phyloP scores from a whole-genome alignment of 2,797 vertebrate species.

The Sebastes matsubarae region DNA sequence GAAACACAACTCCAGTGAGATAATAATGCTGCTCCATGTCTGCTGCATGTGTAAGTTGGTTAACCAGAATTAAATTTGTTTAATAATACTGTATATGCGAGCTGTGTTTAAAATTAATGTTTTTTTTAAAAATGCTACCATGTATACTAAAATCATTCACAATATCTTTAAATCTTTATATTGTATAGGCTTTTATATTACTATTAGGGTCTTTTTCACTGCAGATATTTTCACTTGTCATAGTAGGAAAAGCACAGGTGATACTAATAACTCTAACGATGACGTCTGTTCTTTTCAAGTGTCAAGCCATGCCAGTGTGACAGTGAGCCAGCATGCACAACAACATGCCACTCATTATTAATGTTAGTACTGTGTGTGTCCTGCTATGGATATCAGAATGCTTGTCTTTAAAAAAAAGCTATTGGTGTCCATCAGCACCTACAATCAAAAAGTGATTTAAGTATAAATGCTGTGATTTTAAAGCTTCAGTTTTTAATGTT shows the following conservation, averaged over 20 bases:
- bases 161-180: background rate
- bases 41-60: background rate
- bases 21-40: background rate
- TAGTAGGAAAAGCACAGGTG: background rate
- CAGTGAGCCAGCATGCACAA: constrained; percentile 47
- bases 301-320: no score
- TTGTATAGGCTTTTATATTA: background rate
- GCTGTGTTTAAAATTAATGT: background rate
- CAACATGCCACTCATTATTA: no score
- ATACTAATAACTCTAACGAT: background rate
- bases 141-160: background rate
- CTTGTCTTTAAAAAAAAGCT: background rate
- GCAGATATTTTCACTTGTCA: background rate
- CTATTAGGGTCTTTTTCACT: background rate
- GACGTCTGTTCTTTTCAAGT: background rate
- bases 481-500: background rate
- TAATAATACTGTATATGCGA: background rate
- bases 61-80: background rate
- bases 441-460: background rate
- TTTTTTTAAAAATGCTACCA: background rate
- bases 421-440: background rate
- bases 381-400: background rate
- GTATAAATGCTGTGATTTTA: background rate
- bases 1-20: background rate
- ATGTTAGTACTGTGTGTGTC: background rate